phyloP scores from a whole-genome alignment of 1,140 invertebrate genomes.

The Trinorchestia longiramus region DNA sequence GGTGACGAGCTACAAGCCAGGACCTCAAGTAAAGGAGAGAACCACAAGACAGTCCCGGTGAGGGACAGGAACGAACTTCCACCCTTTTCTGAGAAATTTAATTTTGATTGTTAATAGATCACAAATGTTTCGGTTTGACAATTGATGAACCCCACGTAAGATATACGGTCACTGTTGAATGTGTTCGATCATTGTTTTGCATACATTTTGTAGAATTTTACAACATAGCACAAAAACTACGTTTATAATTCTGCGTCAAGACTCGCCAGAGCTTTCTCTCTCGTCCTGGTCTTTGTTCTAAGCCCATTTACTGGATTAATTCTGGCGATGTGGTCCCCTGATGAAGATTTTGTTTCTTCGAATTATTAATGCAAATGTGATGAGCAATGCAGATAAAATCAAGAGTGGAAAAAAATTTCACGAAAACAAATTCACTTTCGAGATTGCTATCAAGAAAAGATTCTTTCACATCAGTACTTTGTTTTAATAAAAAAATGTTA shows the following conservation, averaged over 20 bases:
- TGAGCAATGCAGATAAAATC: neutral
- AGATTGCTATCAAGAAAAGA: neutral
- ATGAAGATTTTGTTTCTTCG: neutral
- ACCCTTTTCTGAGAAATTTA: too few relatives aligned
- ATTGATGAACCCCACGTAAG: too few relatives aligned
- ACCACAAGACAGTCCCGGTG: too few relatives aligned
- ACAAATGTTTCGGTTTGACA: too few relatives aligned
- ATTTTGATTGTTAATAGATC: too few relatives aligned
- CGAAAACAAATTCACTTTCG: neutral
- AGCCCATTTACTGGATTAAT: neutral
- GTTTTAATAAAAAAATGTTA: neutral
- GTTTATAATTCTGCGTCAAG: neutral
- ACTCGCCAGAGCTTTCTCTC: neutral
- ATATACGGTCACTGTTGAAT: too few relatives aligned
- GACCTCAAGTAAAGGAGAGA: neutral
- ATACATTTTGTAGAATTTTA: too few relatives aligned
- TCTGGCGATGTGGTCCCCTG: neutral
- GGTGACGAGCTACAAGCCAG: neutral
- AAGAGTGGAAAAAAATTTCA: neutral
- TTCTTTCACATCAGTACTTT: neutral
- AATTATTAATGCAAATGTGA: neutral
- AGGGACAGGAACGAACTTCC: too few relatives aligned
- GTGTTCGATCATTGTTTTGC: too few relatives aligned
- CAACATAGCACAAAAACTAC: too few relatives aligned
- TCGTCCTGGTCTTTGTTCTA: neutral